Evolutionary conservation across 2,113 vertebrate species (phyloP), one percentile per base, ranked within the genome.

Genomic region (Macquaria ambigua): DNA sequence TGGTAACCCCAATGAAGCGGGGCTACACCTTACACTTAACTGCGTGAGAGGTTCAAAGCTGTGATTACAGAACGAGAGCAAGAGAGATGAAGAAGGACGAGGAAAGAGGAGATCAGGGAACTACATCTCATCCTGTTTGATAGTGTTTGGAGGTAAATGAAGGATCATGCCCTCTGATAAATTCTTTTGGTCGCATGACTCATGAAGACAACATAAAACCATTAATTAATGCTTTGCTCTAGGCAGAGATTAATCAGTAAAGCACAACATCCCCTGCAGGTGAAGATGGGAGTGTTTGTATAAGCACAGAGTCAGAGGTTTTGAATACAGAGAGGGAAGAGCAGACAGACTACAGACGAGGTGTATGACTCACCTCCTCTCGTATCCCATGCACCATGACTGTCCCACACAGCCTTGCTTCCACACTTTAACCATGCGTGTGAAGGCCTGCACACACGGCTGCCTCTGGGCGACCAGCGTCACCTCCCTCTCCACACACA

Each of bases 371-470:
- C 95, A 98, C 98, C 98, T 97, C 16, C 96, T 94, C 88, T 98
- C 96, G 0, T 97, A 97, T 86, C 96, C 93, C 6, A 95, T 3
- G 50, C 98, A 99, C 97, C 97, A 97, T 0, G 81, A 86, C 81
- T 95, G 97, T 15, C 92, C 94, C 6, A 87, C 90, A 1, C 98
- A 99, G 91, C 94, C 97, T 8, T 96, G 96, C 89, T 93, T 97
- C 98, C 98, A 98, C 74, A 96, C 94, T 39, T 94, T 95, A 81
- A 96, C 95, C 20, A 93, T 79, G 8, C 95, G 96, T 72, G 92
- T 96, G 85, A 97, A 95, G 56, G 96, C 96, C 85, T 91, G 97
- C 79, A 96, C 93, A 0, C 97, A 97, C 0, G 97, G 98, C 94
- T 97, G 97, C 91, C 90, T 96, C 66, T 93, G 97, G 74, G 96